Evolutionary conservation across 2,113 vertebrate genomes (phyloP).

Genomic region (Lepidothrix coronata): DNA sequence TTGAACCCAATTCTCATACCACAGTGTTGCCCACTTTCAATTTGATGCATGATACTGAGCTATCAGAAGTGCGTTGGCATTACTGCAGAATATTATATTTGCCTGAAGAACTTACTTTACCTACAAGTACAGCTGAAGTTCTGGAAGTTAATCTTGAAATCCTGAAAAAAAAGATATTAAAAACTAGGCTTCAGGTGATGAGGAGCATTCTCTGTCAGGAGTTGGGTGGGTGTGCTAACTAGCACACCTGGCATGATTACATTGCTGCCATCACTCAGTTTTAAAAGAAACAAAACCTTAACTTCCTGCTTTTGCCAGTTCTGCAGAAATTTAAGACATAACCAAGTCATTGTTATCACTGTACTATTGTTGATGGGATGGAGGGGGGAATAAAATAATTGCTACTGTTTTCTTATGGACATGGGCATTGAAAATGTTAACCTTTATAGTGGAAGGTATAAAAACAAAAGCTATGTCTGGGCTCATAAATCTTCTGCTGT

Average conservation of each 20-base stretch:
- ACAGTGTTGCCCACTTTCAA: neutral
- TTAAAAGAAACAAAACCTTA: neutral
- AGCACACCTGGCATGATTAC: neutral
- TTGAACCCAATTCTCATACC: neutral
- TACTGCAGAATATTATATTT: neutral
- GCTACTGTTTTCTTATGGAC: neutral
- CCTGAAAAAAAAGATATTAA: neutral
- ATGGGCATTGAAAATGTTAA: neutral
- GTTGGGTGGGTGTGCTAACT: neutral
- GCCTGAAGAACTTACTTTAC: neutral
- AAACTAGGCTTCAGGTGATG: neutral
- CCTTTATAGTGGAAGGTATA: neutral
- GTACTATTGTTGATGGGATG: neutral
- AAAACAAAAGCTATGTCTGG: neutral
- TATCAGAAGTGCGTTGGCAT: neutral
- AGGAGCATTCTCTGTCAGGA: neutral
- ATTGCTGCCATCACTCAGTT: neutral
- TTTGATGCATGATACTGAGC: neutral
- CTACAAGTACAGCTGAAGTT: neutral
- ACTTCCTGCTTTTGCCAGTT: neutral
- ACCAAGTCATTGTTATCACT: neutral
- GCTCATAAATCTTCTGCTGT: neutral
- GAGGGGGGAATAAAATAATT: neutral
- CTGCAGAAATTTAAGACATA: neutral
- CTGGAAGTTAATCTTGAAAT: neutral